Conservation (phyloP, 2,113 vertebrate genomes). For the Tyto alba region DNA sequence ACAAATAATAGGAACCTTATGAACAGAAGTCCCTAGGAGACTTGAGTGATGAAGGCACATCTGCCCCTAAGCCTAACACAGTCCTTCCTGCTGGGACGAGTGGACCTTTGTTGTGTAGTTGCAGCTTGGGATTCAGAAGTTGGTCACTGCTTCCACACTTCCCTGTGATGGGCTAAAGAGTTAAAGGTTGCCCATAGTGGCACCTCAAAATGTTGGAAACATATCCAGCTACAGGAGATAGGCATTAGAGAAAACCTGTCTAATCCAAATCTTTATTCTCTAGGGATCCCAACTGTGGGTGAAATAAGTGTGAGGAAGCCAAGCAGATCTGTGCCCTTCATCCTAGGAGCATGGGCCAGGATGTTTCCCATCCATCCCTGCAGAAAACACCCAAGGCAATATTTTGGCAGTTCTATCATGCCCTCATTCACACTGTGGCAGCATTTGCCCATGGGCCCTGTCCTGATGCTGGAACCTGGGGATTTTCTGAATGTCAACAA, state of each 20-base stretch:
- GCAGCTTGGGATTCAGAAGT: background rate
- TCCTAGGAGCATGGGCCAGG: background rate
- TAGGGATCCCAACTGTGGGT: background rate
- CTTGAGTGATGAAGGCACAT: background rate
- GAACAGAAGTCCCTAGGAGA: background rate
- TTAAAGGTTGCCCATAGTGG: background rate
- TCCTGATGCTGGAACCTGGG: background rate
- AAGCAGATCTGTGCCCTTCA: background rate
- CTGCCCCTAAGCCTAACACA: background rate
- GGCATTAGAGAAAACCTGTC: background rate
- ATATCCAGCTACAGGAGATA: background rate
- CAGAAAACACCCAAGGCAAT: background rate
- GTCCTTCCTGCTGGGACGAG: background rate
- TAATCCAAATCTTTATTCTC: background rate
- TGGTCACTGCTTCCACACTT: background rate
- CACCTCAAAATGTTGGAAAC: background rate
- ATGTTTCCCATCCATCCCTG: background rate
- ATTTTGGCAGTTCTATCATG: background rate
- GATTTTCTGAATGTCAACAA: background rate
- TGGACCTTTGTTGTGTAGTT: background rate
- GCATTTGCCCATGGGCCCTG: accelerated
- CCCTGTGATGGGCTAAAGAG: background rate
- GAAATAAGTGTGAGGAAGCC: background rate
- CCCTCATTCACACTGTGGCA: background rate
- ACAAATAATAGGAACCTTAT: background rate